A percentile compares a stretch with the other conserved stretches of the same genome.
These are phyloP conservation scores for Trididemnum nubilum DNA, from an alignment of 23 tunicate species.

Conservation along the genomic window DNA sequence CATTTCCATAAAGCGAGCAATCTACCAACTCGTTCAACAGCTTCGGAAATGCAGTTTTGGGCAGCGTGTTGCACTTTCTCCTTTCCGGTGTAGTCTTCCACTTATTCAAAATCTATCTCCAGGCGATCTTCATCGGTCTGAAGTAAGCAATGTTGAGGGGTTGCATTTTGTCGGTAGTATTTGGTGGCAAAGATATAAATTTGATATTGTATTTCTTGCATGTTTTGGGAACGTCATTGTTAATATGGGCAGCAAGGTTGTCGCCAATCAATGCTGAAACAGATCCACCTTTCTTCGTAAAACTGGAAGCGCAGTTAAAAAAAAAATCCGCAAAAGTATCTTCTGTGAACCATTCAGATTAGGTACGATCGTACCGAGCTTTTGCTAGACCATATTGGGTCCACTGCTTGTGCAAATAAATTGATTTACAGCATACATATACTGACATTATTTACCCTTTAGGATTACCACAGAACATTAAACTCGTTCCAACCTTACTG, in stretches of 20 bases:
- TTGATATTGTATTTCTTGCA: constrained; percentile 4
- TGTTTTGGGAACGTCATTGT: background rate
- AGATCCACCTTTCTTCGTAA: too few species aligned
- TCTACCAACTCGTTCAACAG: constrained; percentile 4
- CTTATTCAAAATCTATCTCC: constrained; percentile 6
- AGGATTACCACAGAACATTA: constrained; percentile 19
- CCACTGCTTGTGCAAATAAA: background rate
- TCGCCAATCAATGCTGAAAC: constrained; percentile 12
- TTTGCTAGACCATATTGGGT: background rate
- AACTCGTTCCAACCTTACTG: constrained; percentile 7
- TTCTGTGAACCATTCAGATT: constrained; percentile 8
- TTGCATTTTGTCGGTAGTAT: too few species aligned
- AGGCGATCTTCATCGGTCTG: constrained; percentile 7
- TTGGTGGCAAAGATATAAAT: constrained; percentile 1
- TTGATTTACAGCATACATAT: background rate
- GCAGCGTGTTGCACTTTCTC: constrained; percentile 3
- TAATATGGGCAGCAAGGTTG: constrained; percentile 5
- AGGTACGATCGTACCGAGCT: background rate
- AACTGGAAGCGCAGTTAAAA: too few species aligned
- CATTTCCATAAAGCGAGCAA: constrained; percentile 17
- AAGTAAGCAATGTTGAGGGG: too few species aligned
- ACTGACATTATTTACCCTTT: constrained; percentile 2
- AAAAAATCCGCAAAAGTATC: too few species aligned
- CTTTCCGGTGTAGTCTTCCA: constrained; percentile 20
- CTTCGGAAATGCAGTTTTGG: constrained; percentile 17